Conservation (phyloP, 2,113 vertebrate genomes). For the Colistium nudipinnis region DNA sequence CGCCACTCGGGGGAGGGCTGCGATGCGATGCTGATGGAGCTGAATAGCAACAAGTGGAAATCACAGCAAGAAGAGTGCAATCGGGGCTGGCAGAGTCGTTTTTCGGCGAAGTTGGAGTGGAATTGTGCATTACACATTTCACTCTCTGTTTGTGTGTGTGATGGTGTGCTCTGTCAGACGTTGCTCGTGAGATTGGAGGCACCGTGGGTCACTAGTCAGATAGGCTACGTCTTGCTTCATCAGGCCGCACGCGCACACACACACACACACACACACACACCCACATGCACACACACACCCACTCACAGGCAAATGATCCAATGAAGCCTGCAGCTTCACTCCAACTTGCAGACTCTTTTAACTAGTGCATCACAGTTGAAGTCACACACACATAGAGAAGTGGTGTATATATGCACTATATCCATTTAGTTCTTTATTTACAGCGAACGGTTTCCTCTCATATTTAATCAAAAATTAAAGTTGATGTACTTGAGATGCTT, state of each 20-base stretch:
- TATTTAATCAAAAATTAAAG: neutral
- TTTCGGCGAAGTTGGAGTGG: conserved; percentile 7
- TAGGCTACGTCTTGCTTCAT: conserved; percentile 39
- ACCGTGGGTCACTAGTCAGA: conserved; percentile 51
- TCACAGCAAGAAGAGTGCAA: neutral
- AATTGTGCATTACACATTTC: conserved; percentile 13
- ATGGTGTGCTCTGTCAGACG: conserved; percentile 45
- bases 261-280: neutral
- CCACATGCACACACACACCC: neutral
- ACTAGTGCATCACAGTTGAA: neutral
- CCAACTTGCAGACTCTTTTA: neutral
- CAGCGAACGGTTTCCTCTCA: no score
- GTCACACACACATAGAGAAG: neutral
- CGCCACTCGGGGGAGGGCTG: neutral
- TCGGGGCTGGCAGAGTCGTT: neutral
- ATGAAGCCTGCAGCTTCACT: neutral
- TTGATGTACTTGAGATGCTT: neutral
- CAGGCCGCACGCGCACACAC: neutral
- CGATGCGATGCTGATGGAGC: conserved; percentile 11
- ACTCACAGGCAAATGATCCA: conserved; percentile 14
- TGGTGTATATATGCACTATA: no score
- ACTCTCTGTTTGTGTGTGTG: conserved; percentile 22
- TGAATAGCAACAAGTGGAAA: neutral
- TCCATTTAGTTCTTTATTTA: no score
- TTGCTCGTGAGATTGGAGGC: conserved; percentile 55